Percentiles rank a stretch among this genome's conserved stretches.
These are phyloP conservation scores for Drosophila bocki DNA, from an alignment of 1,140 invertebrate species.

Conservation along the genomic window DNA sequence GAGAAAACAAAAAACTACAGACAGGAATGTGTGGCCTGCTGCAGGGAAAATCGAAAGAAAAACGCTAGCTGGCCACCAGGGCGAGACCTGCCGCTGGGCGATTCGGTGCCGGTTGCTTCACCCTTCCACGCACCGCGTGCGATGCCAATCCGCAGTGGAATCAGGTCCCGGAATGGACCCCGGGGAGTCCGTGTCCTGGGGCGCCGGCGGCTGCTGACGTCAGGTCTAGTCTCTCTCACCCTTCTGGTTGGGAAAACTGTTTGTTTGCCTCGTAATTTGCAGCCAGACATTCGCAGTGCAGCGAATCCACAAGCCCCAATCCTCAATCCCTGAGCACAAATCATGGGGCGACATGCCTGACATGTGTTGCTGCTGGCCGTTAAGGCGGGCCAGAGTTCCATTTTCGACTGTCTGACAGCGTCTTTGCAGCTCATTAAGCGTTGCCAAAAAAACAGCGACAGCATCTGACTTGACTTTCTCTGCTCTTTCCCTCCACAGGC, in stretches of 20 bases:
- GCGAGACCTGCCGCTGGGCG: constrained; percentile 60
- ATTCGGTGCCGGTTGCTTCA: constrained; percentile 61
- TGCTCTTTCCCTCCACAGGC: constrained; percentile 88
- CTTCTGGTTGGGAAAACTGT: constrained; percentile 43
- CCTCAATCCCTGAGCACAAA: constrained; percentile 50
- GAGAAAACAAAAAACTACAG: constrained; percentile 17
- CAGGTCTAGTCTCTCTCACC: constrained; percentile 41
- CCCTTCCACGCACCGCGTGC: constrained; percentile 69
- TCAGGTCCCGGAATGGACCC: constrained; percentile 60
- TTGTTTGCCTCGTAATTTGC: constrained; percentile 60
- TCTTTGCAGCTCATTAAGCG: constrained; percentile 76
- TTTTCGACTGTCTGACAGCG: constrained; percentile 54
- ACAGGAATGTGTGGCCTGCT: constrained; percentile 18
- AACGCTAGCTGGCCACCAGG: constrained; percentile 43
- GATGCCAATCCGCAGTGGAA: constrained; percentile 55
- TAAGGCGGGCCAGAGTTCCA: constrained; percentile 22
- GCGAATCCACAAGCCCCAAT: constrained; percentile 15
- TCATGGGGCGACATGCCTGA: constrained; percentile 54
- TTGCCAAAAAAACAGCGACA: constrained; percentile 38
- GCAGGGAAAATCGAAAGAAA: constrained; percentile 39
- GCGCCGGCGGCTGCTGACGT: constrained; percentile 61
- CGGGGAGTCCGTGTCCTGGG: constrained; percentile 70
- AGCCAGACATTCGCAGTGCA: constrained; percentile 58
- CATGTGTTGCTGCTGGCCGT: constrained; percentile 50
- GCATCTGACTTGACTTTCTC: constrained; percentile 64